Evolutionary conservation across 2,797 vertebrate species (phyloP).

Genomic region (Siniperca scherzeri): DNA sequence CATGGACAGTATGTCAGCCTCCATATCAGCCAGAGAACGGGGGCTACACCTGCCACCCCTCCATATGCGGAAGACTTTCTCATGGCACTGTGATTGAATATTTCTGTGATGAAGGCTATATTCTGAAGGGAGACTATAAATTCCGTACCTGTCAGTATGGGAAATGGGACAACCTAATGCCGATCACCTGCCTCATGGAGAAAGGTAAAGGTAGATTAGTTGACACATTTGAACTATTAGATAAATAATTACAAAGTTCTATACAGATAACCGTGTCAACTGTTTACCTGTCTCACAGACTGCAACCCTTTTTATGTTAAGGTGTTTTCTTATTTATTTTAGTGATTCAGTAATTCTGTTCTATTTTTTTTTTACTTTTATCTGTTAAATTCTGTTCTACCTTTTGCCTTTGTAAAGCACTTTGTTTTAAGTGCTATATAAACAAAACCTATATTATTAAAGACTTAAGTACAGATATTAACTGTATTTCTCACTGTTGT

Average conservation of each 20-base stretch:
- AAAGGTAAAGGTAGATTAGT: constrained; percentile 80
- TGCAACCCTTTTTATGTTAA: constrained; percentile 50
- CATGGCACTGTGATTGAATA: constrained; percentile 93
- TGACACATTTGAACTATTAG: background rate
- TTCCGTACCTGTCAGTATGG: constrained; percentile 93
- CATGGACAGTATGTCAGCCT: constrained; percentile 88
- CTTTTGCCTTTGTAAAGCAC: background rate
- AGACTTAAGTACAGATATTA: background rate
- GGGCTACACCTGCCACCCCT: constrained; percentile 92
- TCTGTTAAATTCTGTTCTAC: background rate
- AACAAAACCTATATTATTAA: background rate
- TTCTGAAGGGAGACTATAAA: constrained; percentile 93
- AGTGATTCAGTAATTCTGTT: background rate
- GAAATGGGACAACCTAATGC: constrained; percentile 92
- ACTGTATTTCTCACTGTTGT: constrained; percentile 3
- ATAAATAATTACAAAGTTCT: background rate
- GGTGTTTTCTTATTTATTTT: background rate
- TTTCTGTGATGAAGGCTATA: constrained; percentile 92
- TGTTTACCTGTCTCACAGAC: constrained; percentile 76
- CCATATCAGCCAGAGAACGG: constrained; percentile 93
- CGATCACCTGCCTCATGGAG: constrained; percentile 91
- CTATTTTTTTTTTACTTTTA: background rate
- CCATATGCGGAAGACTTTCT: constrained; percentile 89
- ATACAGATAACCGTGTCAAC: background rate
- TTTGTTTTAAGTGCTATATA: background rate